These are phyloP conservation scores for Vespertilio murinus DNA, from an alignment of 2,797 vertebrate genomes.

Conservation along the genomic window DNA sequence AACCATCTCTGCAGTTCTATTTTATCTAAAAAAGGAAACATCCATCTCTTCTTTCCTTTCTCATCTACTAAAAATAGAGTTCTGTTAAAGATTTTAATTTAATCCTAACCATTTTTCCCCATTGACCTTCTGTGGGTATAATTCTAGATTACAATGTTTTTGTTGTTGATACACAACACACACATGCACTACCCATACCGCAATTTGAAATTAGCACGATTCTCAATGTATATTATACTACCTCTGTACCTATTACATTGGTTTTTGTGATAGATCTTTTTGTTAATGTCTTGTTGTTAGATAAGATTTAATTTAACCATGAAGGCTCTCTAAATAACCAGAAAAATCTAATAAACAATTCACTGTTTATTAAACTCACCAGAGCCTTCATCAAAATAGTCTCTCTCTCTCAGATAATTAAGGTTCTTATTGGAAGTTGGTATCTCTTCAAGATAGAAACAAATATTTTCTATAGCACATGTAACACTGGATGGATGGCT, in stretches of 20 bases:
- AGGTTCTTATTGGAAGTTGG: background rate
- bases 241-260: background rate
- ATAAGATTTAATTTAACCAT: constrained; percentile 20
- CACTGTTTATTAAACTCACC: constrained; percentile 48
- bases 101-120: background rate
- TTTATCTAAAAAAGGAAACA: background rate
- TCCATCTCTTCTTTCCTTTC: background rate
- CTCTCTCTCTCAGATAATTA: background rate
- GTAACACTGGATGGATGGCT: constrained; percentile 21
- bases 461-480: background rate
- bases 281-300: background rate
- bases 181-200: background rate
- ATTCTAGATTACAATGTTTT: background rate
- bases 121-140: background rate
- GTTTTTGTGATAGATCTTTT: background rate
- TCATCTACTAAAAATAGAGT: background rate
- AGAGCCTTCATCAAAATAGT: background rate
- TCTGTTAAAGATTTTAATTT: background rate
- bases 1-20: background rate
- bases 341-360: constrained; percentile 12
- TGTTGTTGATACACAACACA: background rate
- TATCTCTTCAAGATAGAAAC: background rate
- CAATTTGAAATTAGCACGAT: background rate
- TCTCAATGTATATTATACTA: background rate
- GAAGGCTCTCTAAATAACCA: background rate